Evolutionary conservation across 2,888 invertebrate genomes (phyloP).

Genomic region (Ypsolopha sequella): DNA sequence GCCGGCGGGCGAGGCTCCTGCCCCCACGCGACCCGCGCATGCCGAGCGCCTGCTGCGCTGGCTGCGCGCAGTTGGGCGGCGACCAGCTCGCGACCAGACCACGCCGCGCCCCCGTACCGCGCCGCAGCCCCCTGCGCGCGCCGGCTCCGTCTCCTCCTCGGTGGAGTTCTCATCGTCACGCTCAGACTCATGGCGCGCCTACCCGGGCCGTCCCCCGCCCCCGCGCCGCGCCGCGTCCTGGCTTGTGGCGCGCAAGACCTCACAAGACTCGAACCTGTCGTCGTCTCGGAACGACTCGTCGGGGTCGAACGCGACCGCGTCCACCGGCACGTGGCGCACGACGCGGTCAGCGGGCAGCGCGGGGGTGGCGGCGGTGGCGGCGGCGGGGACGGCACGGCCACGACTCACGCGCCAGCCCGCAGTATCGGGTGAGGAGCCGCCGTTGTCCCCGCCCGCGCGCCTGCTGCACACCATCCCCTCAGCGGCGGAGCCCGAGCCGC

Average conservation of each 20-base stretch:
- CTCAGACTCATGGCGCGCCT: constrained; percentile 89
- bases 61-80: constrained; percentile 55
- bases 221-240: constrained; percentile 88
- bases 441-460: constrained; percentile 66
- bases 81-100: constrained; percentile 28
- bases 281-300: constrained; percentile 93
- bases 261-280: constrained; percentile 92
- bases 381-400: constrained; percentile 69
- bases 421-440: constrained; percentile 81
- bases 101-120: constrained; percentile 37
- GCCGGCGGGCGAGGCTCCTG: constrained; percentile 50
- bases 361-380: constrained; percentile 72
- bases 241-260: constrained; percentile 92
- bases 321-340: constrained; percentile 90
- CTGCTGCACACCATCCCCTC: constrained; percentile 81
- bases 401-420: constrained; percentile 85
- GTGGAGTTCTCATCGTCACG: constrained; percentile 92
- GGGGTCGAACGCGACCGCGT: constrained; percentile 89
- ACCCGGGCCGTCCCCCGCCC: constrained; percentile 83
- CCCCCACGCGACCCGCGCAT: constrained; percentile 63
- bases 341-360: constrained; percentile 88
- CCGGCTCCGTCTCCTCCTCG: constrained; percentile 87
- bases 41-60: constrained; percentile 29
- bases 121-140: constrained; percentile 59
- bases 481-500: constrained; percentile 57